phyloP scores from a whole-genome alignment of 2,888 invertebrate species.

The Salpingus planirostris region DNA sequence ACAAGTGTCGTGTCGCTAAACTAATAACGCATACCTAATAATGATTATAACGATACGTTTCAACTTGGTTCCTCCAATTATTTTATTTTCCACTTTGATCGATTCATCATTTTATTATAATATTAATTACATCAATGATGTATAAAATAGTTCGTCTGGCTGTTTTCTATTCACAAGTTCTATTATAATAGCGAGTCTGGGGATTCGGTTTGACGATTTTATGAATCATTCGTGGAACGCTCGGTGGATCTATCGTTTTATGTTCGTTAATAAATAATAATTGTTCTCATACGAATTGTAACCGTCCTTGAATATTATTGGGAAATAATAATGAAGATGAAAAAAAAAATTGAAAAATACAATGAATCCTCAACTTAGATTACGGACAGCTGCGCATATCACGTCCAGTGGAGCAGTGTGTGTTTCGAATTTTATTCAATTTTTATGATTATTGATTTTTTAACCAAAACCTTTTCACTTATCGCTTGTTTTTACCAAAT shows the following conservation, averaged over 20 bases:
- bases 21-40: too few relatives aligned
- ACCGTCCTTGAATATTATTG: constrained; percentile 35
- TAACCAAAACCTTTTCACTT: constrained; percentile 12
- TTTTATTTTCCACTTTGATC: too few relatives aligned
- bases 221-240: too few relatives aligned
- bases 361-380: constrained; percentile 26
- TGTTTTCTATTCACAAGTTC: too few relatives aligned
- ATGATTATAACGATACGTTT: constrained; percentile 22
- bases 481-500: constrained; percentile 26
- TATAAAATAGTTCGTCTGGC: constrained; percentile 22
- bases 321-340: too few relatives aligned
- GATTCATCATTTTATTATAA: background rate
- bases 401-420: constrained; percentile 24
- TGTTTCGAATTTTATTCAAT: constrained; percentile 13
- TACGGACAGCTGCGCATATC: constrained; percentile 33
- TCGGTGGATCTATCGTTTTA: too few relatives aligned
- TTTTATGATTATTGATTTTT: constrained; percentile 12
- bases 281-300: constrained; percentile 34
- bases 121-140: too few relatives aligned
- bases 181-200: too few relatives aligned
- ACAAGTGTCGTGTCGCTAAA: too few relatives aligned
- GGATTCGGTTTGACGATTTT: too few relatives aligned
- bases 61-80: constrained; percentile 27
- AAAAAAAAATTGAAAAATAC: too few relatives aligned
- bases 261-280: constrained; percentile 8